Evolutionary conservation across 2,888 invertebrate genomes (phyloP).

Genomic region (Sipha maydis): DNA sequence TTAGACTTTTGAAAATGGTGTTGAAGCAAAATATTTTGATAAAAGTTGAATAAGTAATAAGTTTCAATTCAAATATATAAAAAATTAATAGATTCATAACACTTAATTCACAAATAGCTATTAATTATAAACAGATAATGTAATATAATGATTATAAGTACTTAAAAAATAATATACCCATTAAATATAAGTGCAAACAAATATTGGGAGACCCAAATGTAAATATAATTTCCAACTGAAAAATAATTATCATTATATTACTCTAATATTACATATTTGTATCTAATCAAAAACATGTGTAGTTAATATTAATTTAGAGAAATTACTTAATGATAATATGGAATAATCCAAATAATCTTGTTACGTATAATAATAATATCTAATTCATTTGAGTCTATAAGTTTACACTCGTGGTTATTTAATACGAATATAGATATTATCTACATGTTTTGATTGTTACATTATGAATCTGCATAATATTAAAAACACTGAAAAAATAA

Average conservation of each 20-base stretch:
- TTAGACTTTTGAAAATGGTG: background rate
- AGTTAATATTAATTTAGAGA: background rate
- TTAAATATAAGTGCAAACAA: too few species aligned
- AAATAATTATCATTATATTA: background rate
- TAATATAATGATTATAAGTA: background rate
- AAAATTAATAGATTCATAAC: background rate
- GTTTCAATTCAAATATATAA: background rate
- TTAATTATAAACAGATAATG: background rate
- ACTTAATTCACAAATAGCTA: background rate
- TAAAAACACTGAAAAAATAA: too few species aligned
- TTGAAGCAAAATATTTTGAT: background rate
- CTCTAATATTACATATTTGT: background rate
- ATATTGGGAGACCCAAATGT: background rate
- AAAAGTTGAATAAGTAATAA: too few species aligned
- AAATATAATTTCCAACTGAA: background rate
- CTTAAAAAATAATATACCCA: too few species aligned
- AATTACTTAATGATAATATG: background rate
- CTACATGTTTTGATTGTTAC: background rate
- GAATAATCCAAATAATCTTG: background rate
- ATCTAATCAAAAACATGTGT: background rate
- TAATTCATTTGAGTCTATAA: background rate
- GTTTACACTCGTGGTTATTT: background rate
- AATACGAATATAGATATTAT: background rate
- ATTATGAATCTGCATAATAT: background rate
- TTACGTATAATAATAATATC: background rate